These are phyloP conservation scores for Lasioglossum lativentre DNA, from an alignment of 2,888 invertebrate species.

Conservation along the genomic window DNA sequence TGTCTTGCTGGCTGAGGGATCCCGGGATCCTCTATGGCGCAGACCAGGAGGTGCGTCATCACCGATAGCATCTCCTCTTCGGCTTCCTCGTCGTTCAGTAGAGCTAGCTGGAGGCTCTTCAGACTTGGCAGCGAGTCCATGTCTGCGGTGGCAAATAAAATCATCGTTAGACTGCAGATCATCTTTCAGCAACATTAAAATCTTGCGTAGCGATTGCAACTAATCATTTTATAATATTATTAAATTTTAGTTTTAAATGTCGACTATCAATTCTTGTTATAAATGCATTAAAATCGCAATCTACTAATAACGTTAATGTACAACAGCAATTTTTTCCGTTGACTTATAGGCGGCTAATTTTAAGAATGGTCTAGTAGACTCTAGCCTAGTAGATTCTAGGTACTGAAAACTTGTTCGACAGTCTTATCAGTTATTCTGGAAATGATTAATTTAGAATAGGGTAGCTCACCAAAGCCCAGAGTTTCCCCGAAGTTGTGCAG, in stretches of 20 bases:
- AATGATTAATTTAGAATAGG: neutral
- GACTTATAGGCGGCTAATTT: neutral
- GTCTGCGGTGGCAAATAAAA: slow-evolving; percentile 85
- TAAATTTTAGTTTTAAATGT: neutral
- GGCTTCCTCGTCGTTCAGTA: slow-evolving; percentile 92
- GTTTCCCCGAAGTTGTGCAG: slow-evolving; percentile 98
- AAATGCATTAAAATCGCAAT: no score
- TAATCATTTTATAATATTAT: no score
- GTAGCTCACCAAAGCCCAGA: slow-evolving; percentile 93
- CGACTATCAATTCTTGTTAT: no score
- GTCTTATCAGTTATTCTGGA: neutral
- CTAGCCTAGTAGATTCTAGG: neutral
- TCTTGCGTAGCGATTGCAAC: neutral
- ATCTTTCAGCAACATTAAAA: neutral
- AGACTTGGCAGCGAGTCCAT: slow-evolving; percentile 95
- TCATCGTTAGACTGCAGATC: neutral
- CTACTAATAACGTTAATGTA: neutral
- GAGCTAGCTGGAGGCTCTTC: slow-evolving; percentile 93
- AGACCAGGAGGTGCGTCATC: slow-evolving; percentile 94
- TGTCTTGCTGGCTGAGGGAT: slow-evolving; percentile 95
- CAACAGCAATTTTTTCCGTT: no score
- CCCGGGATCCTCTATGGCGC: slow-evolving; percentile 97
- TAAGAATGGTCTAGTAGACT: neutral
- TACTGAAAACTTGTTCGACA: neutral
- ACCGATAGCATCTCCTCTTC: slow-evolving; percentile 95